A percentile compares a stretch with the other conserved stretches of the same genome.
Evolutionary conservation across 2,113 vertebrate genomes (phyloP).

Genomic region (Grus americana): DNA sequence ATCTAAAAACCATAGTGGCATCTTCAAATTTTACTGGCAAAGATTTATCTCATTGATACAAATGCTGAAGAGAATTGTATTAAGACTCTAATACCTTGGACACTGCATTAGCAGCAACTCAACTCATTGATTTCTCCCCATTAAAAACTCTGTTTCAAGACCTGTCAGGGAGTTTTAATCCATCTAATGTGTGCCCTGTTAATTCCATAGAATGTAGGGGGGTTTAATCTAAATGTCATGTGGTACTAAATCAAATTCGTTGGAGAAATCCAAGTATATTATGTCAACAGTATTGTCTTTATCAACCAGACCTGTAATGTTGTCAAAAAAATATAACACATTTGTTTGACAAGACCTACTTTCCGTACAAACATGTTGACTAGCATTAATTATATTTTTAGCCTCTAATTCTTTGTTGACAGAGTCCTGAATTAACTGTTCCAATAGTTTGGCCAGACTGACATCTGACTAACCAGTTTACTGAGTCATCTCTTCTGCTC

Average conservation of each 20-base stretch:
- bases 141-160: constrained; percentile 1
- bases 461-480: background rate
- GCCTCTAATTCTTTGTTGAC: background rate
- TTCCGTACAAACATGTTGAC: background rate
- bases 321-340: background rate
- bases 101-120: background rate
- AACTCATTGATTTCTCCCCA: background rate
- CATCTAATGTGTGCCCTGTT: background rate
- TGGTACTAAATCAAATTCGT: background rate
- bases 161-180: constrained; percentile 17
- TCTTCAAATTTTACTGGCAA: background rate
- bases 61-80: background rate
- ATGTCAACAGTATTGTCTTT: background rate
- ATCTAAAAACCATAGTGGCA: background rate
- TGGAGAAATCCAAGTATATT: background rate
- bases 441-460: background rate
- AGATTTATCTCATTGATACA: background rate
- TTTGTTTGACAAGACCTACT: background rate
- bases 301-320: background rate
- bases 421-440: background rate
- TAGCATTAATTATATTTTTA: background rate
- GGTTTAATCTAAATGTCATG: background rate
- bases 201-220: background rate
- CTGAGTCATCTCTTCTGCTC: background rate
- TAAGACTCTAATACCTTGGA: background rate